Conservation (phyloP, 2,113 vertebrate species). For the Daboia siamensis region DNA sequence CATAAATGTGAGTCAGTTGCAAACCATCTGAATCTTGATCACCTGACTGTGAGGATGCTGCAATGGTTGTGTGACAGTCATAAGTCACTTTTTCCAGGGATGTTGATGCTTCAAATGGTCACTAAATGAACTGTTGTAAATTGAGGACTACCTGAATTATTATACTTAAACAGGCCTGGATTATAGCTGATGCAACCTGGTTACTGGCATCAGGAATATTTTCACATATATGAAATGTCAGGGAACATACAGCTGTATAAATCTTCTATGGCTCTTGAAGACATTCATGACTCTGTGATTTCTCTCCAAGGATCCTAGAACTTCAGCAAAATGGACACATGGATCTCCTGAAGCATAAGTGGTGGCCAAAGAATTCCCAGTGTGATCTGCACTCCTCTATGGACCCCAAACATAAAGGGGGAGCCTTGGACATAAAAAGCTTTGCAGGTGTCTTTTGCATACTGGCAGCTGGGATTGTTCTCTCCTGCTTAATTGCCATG, state of each 20-base stretch:
- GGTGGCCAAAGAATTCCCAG: conserved; percentile 94
- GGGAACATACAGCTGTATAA: background rate
- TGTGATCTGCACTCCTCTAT: conserved; percentile 92
- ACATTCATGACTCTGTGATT: conserved; percentile 52
- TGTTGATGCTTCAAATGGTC: too few relatives aligned
- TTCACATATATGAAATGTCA: rapidly evolving
- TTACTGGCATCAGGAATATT: background rate
- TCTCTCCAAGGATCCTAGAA: conserved; percentile 87
- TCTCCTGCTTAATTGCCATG: conserved; percentile 98
- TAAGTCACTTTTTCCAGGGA: too few relatives aligned
- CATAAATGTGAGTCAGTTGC: too few relatives aligned
- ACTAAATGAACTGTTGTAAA: too few relatives aligned
- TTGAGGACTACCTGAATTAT: too few relatives aligned
- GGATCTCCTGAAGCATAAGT: conserved; percentile 95
- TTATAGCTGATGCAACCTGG: background rate
- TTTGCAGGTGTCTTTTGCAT: conserved; percentile 97
- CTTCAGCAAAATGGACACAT: conserved; percentile 98
- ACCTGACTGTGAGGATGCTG: too few relatives aligned
- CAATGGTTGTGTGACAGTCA: too few relatives aligned
- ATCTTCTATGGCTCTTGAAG: background rate
- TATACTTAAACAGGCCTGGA: background rate
- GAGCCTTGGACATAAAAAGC: conserved; percentile 95
- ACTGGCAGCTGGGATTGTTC: conserved; percentile 91
- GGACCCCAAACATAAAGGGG: conserved; percentile 86
- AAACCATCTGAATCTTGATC: too few relatives aligned